These are phyloP conservation scores for Regulus satrapa DNA, from an alignment of 2,113 vertebrate genomes.

Conservation along the genomic window DNA sequence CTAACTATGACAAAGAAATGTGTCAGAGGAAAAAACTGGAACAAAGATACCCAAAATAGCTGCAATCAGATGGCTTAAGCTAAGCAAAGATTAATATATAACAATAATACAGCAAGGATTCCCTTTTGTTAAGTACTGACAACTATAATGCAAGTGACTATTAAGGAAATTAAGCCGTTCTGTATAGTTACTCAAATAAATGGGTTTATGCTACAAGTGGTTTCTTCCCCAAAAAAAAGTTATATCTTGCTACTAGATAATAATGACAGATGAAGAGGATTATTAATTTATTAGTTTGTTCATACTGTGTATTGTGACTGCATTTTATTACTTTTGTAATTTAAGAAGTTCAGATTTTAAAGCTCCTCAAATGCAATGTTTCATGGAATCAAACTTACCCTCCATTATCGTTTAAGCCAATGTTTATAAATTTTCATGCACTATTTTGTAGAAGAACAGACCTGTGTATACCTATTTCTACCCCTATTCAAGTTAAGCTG, in stretches of 20 bases:
- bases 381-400: neutral
- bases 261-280: neutral
- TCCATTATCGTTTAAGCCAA: neutral
- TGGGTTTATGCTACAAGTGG: neutral
- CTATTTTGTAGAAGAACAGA: neutral
- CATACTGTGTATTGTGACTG: neutral
- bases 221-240: rapidly evolving
- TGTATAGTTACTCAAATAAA: neutral
- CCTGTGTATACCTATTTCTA: neutral
- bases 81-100: neutral
- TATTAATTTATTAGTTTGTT: neutral
- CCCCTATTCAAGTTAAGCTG: neutral
- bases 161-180: neutral
- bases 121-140: neutral
- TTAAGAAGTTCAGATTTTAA: neutral
- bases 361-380: neutral
- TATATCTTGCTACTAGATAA: neutral
- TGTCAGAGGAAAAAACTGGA: conserved; percentile 9
- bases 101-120: neutral
- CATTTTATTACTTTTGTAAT: neutral
- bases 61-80: neutral
- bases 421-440: neutral
- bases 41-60: neutral
- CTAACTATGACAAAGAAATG: neutral
- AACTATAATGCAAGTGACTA: neutral